Percentiles rank a stretch among this genome's conserved stretches.
These are phyloP conservation scores for Hesperia comma DNA, from an alignment of 2,888 invertebrate species.

Conservation along the genomic window DNA sequence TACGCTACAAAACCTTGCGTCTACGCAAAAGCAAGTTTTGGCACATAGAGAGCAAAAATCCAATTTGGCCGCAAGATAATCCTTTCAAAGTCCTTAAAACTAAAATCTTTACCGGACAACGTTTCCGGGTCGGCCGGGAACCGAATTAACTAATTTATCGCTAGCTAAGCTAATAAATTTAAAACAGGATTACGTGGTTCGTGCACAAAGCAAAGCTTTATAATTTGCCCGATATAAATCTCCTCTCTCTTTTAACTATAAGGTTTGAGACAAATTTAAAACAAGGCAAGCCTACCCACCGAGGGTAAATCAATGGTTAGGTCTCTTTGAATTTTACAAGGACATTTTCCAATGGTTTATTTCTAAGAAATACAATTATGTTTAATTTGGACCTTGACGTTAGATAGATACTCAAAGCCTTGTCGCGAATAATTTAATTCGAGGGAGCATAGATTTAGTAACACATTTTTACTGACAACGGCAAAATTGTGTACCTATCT, in stretches of 20 bases:
- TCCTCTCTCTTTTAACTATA: conserved; percentile 61
- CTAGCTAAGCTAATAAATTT: conserved; percentile 80
- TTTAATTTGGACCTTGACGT: not conserved
- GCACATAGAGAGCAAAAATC: conserved; percentile 33
- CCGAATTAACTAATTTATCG: conserved; percentile 80
- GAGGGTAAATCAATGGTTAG: conserved; percentile 15
- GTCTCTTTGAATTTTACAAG: not conserved
- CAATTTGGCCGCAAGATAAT: conserved; percentile 37
- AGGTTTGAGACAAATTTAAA: conserved; percentile 53
- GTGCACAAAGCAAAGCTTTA: conserved; percentile 77
- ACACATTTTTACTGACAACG: too few relatives aligned
- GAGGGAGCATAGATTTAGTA: too few relatives aligned
- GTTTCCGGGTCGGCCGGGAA: conserved; percentile 76
- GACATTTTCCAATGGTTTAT: not conserved
- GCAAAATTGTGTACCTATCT: too few relatives aligned
- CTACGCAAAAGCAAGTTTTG: not conserved
- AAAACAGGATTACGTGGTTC: conserved; percentile 78
- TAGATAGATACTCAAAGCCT: too few relatives aligned
- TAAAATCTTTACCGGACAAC: conserved; percentile 69
- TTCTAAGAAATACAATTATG: not conserved
- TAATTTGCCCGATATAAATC: conserved; percentile 79
- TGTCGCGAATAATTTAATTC: too few relatives aligned
- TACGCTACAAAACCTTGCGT: too few relatives aligned
- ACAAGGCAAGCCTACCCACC: conserved; percentile 30
- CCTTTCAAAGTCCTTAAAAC: conserved; percentile 56